Evolutionary conservation across 1,140 invertebrate genomes (phyloP), one percentile per base, ranked within the genome.

Genomic region (Zaprionus taronus): DNA sequence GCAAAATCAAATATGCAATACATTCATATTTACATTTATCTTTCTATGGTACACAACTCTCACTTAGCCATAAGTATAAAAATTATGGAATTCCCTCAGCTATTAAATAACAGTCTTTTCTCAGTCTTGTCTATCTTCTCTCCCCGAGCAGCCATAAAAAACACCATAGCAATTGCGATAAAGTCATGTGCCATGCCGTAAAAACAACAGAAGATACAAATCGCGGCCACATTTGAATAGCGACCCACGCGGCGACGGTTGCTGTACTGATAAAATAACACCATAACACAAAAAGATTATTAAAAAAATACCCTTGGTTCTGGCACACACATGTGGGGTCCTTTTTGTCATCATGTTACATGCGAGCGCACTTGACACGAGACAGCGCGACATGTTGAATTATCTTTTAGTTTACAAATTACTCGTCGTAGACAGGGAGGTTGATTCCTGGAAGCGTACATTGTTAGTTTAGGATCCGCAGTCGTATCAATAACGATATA

Each of bases 351-450:
- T 87, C 83, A 57, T 47, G 67, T 87, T 87, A 83, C 83, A 90
- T 75, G 66, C 28, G 57, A 65, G 70, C 55, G 67, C 77, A 86
- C 83, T 82, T 86, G 83, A 86, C 83, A 86, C 83, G 83, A 86
- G 83, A 86, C 83, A 82, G 72, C 34, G 67, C 65, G 73, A 85
- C 85, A 85, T 82, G 64, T 74, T 72, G 22, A 24, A 72, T 68
- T 70, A 57, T 72, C 79, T 81, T 79, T 89, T 81, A 81, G 84
- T 89, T 89, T 84, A 87, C 84, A 87, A 87, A 89, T 87, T 89
- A 84, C 81, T 83, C 53, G 73, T 74, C 73, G 51, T 41, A 85
- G 79, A 72, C 83, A 17, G 80, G 83, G 83, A 79, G 81, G 41
- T 49, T 55, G 58, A 31, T 87, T 87, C 84, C 56, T 36, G 69